Evolutionary conservation across 2,888 invertebrate genomes (phyloP).

Genomic region (Chrysolina haemoptera): DNA sequence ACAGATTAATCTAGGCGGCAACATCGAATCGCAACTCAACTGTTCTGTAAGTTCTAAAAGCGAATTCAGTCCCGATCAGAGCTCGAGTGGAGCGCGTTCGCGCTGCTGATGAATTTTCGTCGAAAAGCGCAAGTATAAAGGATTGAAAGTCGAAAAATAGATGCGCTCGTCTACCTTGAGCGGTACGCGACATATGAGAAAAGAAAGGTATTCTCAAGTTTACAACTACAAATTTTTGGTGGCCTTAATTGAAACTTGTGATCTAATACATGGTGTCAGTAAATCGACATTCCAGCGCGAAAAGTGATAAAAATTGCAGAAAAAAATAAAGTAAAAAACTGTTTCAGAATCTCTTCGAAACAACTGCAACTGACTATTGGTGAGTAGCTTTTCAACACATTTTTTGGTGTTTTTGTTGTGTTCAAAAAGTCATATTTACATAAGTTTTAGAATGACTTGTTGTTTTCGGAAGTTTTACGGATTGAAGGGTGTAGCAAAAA

Average conservation of each 20-base stretch:
- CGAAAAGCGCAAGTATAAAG: background rate
- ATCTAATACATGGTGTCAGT: background rate
- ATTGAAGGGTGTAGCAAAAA: no score
- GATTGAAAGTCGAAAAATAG: background rate
- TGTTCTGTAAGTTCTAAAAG: background rate
- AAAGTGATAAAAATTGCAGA: background rate
- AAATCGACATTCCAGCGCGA: background rate
- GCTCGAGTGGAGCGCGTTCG: conserved; percentile 9
- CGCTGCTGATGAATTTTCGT: background rate
- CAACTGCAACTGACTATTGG: background rate
- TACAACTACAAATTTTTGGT: background rate
- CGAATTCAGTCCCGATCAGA: background rate
- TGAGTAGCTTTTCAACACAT: background rate
- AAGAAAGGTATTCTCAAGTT: background rate
- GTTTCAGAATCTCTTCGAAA: background rate
- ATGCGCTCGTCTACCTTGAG: background rate
- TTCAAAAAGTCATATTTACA: no score
- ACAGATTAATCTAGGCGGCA: background rate
- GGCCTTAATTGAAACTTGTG: background rate
- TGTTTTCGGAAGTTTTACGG: no score
- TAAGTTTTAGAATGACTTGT: no score
- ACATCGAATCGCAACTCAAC: background rate
- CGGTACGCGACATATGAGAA: background rate
- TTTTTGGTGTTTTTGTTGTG: no score
- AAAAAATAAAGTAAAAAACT: background rate